Conservation (phyloP, 2,797 vertebrate genomes). For the Microctenopoma steveboyesi region DNA sequence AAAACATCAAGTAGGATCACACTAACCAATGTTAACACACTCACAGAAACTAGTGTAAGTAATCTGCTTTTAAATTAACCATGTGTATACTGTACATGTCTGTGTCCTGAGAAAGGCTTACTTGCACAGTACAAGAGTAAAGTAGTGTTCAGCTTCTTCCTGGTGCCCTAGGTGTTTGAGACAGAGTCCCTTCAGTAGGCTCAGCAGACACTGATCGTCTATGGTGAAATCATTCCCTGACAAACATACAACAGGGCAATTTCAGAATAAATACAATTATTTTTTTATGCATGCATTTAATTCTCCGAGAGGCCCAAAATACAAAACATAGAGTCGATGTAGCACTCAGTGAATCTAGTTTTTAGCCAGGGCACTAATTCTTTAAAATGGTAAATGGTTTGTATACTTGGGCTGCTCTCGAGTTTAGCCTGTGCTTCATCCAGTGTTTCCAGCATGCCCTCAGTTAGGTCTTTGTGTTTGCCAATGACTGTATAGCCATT, state of each 20-base stretch:
- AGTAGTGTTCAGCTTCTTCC: constrained; percentile 93
- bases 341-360: neutral
- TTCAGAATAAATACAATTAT: neutral
- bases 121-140: constrained; percentile 91
- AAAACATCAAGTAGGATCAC: neutral
- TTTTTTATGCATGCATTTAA: neutral
- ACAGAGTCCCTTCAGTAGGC: constrained; percentile 93
- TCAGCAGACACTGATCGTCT: constrained; percentile 94
- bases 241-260: constrained; percentile 38
- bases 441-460: constrained; percentile 92
- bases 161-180: constrained; percentile 92
- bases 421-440: constrained; percentile 88
- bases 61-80: neutral
- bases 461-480: constrained; percentile 92
- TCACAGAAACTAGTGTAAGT: constrained; percentile 1
- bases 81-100: neutral
- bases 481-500: constrained; percentile 97
- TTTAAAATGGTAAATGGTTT: neutral
- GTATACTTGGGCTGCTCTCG: constrained; percentile 88
- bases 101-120: constrained; percentile 62
- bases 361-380: neutral
- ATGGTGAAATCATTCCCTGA: constrained; percentile 88
- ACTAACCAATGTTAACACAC: neutral
- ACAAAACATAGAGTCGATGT: neutral
- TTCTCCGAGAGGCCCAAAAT: neutral